These are phyloP conservation scores for Sapayoa aenigma DNA, from an alignment of 2,113 vertebrate species.

Conservation along the genomic window DNA sequence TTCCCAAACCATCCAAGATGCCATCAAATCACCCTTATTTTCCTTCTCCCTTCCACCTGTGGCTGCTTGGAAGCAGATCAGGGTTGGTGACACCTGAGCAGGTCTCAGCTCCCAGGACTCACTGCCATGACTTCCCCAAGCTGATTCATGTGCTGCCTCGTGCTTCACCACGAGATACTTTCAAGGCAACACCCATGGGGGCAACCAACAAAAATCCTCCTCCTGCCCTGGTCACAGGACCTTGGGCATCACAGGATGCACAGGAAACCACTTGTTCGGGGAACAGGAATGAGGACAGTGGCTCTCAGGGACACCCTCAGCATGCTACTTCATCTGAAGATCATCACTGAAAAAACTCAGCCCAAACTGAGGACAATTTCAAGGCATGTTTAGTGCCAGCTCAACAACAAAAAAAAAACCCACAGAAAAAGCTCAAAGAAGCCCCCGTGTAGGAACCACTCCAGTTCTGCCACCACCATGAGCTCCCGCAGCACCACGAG, in stretches of 20 bases:
- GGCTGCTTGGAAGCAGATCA: not conserved
- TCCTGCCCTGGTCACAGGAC: not conserved
- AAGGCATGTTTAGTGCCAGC: not conserved
- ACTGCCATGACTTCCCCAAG: not conserved
- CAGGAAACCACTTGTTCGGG: accelerated
- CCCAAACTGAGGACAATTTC: not conserved
- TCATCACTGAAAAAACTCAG: not conserved
- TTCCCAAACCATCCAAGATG: not conserved
- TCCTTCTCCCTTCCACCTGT: not conserved
- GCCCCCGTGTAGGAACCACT: accelerated
- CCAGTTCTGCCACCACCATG: not conserved
- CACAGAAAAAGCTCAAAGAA: not conserved
- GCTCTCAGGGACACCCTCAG: not conserved
- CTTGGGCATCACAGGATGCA: accelerated
- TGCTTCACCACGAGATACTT: not conserved
- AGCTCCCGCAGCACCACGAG: not conserved
- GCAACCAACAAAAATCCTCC: not conserved
- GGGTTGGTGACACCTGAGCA: not conserved
- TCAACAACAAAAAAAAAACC: not conserved
- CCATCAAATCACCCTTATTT: not conserved
- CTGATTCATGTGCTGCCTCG: not conserved
- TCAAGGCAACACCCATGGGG: not conserved
- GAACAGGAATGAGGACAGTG: not conserved
- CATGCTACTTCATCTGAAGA: not conserved
- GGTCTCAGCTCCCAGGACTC: not conserved